Evolutionary conservation across 53 echinoderm and acorn worm genomes (phyloP), one percentile per base, ranked within the genome.

Genomic region (Arbacia lixula): DNA sequence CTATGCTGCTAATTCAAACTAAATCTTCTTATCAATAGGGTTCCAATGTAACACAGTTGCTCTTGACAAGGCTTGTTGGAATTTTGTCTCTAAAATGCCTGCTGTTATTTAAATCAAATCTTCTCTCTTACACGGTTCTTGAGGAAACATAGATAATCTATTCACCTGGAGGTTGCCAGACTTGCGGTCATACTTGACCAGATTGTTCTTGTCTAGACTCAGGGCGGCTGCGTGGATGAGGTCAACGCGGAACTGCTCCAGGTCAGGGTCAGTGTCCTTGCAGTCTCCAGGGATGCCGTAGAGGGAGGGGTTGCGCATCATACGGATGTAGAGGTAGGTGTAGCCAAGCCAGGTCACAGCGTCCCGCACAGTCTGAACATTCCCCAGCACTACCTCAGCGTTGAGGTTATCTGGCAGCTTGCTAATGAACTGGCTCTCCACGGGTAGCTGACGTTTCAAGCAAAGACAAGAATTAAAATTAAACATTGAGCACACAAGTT

Each of bases 281-380:
- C 72, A 83, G 36, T 98, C 99, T 0, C 54, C 92, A 37, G 90
- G 85, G 37, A 99, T 92, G 22, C 94, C 94, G 78, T 94, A 99
- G n/a, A 99, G 91, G 14, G 86, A 67, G 0, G 97, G 99, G 63
- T 92, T 90, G 8, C 94, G 86, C 94, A 94, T 94, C 98, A 99
- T 99, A 35, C 94, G 89, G 69, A 99, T 99, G 89, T 99, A 99
- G 53, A 99, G 92, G 85, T 99, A 99, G 72, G 99, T 99, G 83
- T 94, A 94, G 1, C 99, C 94, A 0, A 94, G 90, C 94, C 99
- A 99, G 4, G 90, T 99, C 28, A 99, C 93, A 33, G 99, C 99
- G 58, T 99, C 99, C 58, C 90, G 90, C 91, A 99, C 88, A 40
- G 82, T 99, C 86, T 94, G 94, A 49, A 94, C 92, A 83, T 92